phyloP scores from a whole-genome alignment of 2,113 vertebrate genomes.

The Eurypyga helias region DNA sequence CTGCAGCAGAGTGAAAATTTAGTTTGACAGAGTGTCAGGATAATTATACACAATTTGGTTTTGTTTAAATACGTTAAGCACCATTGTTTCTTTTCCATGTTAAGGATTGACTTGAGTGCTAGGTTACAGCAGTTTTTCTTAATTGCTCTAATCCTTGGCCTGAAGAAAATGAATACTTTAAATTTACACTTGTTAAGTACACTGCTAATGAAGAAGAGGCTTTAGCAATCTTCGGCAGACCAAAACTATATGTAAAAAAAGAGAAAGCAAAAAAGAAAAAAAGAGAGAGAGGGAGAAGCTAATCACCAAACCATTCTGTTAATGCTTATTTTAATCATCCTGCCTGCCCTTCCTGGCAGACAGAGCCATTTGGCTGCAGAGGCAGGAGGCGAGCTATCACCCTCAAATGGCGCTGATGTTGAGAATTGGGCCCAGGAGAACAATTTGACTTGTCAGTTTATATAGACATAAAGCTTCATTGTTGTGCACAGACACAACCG shows the following conservation, averaged over 20 bases:
- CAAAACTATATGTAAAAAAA: constrained; percentile 15
- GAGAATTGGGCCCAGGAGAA: constrained; percentile 77
- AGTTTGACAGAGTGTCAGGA: not conserved
- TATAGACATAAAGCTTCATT: constrained; percentile 78
- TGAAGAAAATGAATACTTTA: constrained; percentile 67
- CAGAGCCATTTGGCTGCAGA: constrained; percentile 64
- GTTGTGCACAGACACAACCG: constrained; percentile 66
- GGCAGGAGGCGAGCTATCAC: constrained; percentile 55
- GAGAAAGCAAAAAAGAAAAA: not conserved
- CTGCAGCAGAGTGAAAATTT: not conserved
- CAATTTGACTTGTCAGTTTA: constrained; percentile 84
- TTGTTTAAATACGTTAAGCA: constrained; percentile 44
- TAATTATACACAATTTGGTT: constrained; percentile 43
- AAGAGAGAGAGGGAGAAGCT: constrained; percentile 35
- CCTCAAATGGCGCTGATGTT: constrained; percentile 67
- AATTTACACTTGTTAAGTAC: constrained; percentile 69
- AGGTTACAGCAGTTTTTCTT: constrained; percentile 23
- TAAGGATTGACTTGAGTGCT: constrained; percentile 36
- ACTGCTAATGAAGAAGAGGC: constrained; percentile 63
- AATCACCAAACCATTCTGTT: constrained; percentile 76
- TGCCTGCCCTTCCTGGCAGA: constrained; percentile 69
- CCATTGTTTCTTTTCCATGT: constrained; percentile 31
- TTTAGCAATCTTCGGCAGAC: constrained; percentile 53
- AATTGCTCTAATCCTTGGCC: constrained; percentile 55
- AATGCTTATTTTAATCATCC: constrained; percentile 78